These are phyloP conservation scores for Sparidentex hasta DNA, from an alignment of 2,797 vertebrate genomes.

Conservation along the genomic window DNA sequence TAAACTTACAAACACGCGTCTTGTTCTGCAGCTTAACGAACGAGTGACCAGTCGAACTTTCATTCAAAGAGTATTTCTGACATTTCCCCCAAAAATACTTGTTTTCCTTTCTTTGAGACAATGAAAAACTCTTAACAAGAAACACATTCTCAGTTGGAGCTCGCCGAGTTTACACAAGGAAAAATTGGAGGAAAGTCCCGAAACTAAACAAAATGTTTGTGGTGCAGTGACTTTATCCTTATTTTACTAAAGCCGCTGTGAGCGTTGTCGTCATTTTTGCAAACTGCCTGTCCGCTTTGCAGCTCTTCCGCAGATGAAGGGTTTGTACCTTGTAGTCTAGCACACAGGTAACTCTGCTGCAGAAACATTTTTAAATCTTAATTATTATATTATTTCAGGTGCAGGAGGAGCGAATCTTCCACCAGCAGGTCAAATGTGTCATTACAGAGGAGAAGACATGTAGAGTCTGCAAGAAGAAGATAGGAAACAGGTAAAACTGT, in stretches of 20 bases:
- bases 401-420: slow-evolving; percentile 97
- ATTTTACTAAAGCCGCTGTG: neutral
- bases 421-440: slow-evolving; percentile 98
- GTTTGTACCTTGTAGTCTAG: neutral
- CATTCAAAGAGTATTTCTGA: neutral
- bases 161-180: neutral
- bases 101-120: too few relatives aligned
- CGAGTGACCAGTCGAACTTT: neutral
- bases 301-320: neutral
- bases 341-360: neutral
- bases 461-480: slow-evolving; percentile 98
- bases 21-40: neutral
- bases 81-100: too few relatives aligned
- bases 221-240: neutral
- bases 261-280: too few relatives aligned
- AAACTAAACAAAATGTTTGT: neutral
- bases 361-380: neutral
- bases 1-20: neutral
- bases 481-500: slow-evolving; percentile 93
- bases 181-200: neutral
- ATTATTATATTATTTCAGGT: slow-evolving; percentile 87
- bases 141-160: neutral
- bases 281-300: too few relatives aligned
- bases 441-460: slow-evolving; percentile 99
- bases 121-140: too few relatives aligned